These are phyloP conservation scores for Coracopsis vasa DNA, from an alignment of 2,113 vertebrate genomes.

Conservation along the genomic window DNA sequence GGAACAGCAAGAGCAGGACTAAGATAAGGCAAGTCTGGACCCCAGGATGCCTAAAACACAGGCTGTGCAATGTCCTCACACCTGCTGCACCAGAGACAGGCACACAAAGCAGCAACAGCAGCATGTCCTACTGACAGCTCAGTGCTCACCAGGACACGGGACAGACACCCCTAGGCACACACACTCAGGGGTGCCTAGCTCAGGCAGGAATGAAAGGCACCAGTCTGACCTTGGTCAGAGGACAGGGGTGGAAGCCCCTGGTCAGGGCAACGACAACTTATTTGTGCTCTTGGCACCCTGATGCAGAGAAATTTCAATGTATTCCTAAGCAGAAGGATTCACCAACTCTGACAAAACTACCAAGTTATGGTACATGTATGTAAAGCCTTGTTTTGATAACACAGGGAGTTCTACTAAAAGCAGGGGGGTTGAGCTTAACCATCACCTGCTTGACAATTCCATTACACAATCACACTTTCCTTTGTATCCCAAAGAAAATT, in stretches of 20 bases:
- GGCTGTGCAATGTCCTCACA: background rate
- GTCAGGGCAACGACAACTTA: accelerated
- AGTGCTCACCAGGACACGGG: background rate
- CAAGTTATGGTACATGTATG: background rate
- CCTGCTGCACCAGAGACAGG: background rate
- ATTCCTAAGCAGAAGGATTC: background rate
- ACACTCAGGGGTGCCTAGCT: too few relatives aligned
- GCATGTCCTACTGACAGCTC: background rate
- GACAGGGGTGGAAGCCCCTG: background rate
- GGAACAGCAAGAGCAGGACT: background rate
- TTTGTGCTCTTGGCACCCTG: accelerated
- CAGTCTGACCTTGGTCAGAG: background rate
- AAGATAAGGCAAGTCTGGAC: background rate
- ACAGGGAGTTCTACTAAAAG: background rate
- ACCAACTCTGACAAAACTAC: background rate
- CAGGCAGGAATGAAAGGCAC: background rate
- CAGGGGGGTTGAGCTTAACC: background rate
- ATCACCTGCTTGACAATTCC: background rate
- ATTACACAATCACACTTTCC: background rate
- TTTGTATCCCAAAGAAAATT: background rate
- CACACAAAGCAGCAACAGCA: background rate
- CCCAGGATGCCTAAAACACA: background rate
- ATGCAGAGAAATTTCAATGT: background rate
- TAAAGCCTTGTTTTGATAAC: background rate
- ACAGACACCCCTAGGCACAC: background rate